These are phyloP conservation scores for Hormiphora californensis DNA, from an alignment of 37 sponge, comb jelly and placozoan genomes.

Conservation along the genomic window DNA sequence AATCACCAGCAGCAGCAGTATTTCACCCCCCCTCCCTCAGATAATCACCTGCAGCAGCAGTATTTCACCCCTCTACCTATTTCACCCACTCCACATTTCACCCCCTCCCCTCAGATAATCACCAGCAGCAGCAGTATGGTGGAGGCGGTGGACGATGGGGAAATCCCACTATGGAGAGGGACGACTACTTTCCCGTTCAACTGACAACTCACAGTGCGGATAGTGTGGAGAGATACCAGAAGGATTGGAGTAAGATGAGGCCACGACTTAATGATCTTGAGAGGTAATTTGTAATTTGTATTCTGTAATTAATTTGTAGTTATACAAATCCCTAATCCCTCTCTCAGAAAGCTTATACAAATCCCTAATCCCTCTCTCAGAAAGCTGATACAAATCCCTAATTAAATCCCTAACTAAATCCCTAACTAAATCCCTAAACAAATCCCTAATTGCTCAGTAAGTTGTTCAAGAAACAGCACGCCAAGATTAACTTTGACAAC, in stretches of 20 bases:
- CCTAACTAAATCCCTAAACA: not conserved
- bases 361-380: not conserved
- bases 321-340: not conserved
- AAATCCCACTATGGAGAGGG: slow-evolving; percentile 2
- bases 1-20: too few relatives aligned
- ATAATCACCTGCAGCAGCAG: too few relatives aligned
- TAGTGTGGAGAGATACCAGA: slow-evolving; percentile 37
- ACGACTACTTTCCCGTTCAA: slow-evolving; percentile 10
- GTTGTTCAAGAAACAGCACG: slow-evolving; percentile 71
- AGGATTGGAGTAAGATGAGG: slow-evolving; percentile 40
- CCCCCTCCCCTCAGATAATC: not conserved
- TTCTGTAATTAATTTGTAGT: not conserved
- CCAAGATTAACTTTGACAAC: slow-evolving; percentile 88
- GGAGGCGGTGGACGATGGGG: not conserved
- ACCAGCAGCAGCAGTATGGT: not conserved
- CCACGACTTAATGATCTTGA: not conserved
- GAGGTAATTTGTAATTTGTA: not conserved
- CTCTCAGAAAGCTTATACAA: not conserved
- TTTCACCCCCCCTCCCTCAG: too few relatives aligned
- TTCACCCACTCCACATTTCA: not conserved
- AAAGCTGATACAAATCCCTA: not conserved
- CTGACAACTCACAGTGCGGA: not conserved
- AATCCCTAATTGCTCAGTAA: slow-evolving; percentile 59
- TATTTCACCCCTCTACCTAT: not conserved
- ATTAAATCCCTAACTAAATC: not conserved